Evolutionary conservation across 30 jellyfish, hydroid and myxozoan genomes (phyloP).

Genomic region (Cassiopea andromeda): DNA sequence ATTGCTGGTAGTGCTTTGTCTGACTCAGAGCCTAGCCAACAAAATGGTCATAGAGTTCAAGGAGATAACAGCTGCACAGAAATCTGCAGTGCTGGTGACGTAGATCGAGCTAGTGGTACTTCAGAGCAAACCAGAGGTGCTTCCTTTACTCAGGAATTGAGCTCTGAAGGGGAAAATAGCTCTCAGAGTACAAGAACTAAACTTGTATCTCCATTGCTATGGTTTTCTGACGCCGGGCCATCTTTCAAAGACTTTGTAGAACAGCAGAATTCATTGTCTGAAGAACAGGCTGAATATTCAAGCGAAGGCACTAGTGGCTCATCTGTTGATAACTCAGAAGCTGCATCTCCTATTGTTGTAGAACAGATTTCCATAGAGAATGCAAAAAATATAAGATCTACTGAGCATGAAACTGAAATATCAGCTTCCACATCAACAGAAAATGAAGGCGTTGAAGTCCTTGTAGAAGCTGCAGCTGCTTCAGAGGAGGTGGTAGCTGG

Average conservation of each 20-base stretch:
- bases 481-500: constrained; percentile 28
- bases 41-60: constrained; percentile 14
- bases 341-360: not conserved
- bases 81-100: not conserved
- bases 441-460: not conserved
- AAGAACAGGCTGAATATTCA: constrained; percentile 4
- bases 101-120: not conserved
- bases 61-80: not conserved
- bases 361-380: not conserved
- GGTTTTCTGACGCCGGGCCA: constrained; percentile 45
- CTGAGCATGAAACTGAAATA: not conserved
- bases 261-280: constrained; percentile 31
- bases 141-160: not conserved
- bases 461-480: constrained; percentile 8
- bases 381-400: not conserved
- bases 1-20: not conserved
- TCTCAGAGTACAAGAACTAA: constrained; percentile 8
- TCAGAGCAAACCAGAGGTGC: not conserved
- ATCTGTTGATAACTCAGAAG: constrained; percentile 5
- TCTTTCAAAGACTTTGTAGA: constrained; percentile 54
- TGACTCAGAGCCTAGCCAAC: constrained; percentile 5
- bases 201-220: constrained; percentile 19
- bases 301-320: constrained; percentile 22
- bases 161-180: not conserved
- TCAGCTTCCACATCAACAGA: not conserved